Base-by-base conservation (phyloP, 2,113 vertebrate species). In the Sorex araneus region DNA sequence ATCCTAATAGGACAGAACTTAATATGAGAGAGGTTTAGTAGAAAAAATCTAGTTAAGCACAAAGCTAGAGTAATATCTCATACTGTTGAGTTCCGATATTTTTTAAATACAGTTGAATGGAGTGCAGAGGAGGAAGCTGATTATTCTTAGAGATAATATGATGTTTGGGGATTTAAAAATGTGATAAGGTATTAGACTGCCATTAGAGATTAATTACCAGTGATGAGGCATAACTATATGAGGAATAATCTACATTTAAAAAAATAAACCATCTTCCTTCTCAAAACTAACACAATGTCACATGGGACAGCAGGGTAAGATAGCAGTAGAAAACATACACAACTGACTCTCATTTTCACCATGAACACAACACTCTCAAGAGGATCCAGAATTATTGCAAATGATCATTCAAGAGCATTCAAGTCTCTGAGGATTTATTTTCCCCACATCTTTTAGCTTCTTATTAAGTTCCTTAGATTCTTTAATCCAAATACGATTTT, bases 401-500 rank as follows among this genome's bases (percentile, higher is more conserved):
- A 25, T 8, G 40, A 13, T 47, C 40, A 43, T 34, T 74, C 18
- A 85, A 87, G 71, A 66, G 0, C 4, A 75, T 36, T 91, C 81
- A 83, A 82, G 3, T 88, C 25, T 19, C 32, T 89, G 50, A 63
- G 67, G 66, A 73, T 79, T 85, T 76, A 74, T 94, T 90, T 73
- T 32, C 43, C 12, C 18, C 27, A n/a, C 86, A 40, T 13, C 11
- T 95, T 85, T 6, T 40, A 83, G 73, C 75, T 89, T 92, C 90
- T 94, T 92, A 84, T n/a, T 70, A 32, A 80, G 9, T 85, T 94
- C 54, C 19, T 60, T 84, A 64, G 4, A 79, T 88, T 27, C 67
- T 94, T 95, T 92, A 87, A 93, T 92, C 64, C 80, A 94, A 87
- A 19, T 76, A 36, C 57, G 18, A 4, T 90, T 93, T 91, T 78